Percentiles rank a stretch among this genome's conserved stretches.
These are phyloP conservation scores for Colossoma macropomum DNA, from an alignment of 2,113 vertebrate genomes.

Conservation along the genomic window DNA sequence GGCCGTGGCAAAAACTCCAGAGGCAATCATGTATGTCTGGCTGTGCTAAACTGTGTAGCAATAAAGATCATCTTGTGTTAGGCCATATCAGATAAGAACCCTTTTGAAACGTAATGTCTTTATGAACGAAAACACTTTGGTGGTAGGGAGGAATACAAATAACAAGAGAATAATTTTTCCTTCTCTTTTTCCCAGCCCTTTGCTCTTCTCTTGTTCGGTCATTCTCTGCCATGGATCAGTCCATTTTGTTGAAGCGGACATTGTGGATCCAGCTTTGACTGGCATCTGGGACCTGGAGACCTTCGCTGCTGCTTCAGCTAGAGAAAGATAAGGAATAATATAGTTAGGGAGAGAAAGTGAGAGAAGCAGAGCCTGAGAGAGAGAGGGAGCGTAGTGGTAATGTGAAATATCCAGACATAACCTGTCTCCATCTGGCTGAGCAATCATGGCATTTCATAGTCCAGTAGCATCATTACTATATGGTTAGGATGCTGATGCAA, in stretches of 20 bases:
- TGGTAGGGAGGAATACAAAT: background rate
- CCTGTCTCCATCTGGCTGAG: slow-evolving; percentile 76
- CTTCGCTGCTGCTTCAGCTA: slow-evolving; percentile 75
- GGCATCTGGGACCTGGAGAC: slow-evolving; percentile 82
- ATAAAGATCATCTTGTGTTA: slow-evolving; percentile 63
- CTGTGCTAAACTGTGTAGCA: slow-evolving; percentile 72
- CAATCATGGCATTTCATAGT: slow-evolving; percentile 97
- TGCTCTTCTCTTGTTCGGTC: slow-evolving; percentile 1
- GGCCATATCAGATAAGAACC: slow-evolving; percentile 73
- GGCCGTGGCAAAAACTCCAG: slow-evolving; percentile 67
- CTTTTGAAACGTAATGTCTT: slow-evolving; percentile 71
- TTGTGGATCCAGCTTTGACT: slow-evolving; percentile 77
- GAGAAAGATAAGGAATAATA: slow-evolving; percentile 30
- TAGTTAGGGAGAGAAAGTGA: slow-evolving; percentile 17
- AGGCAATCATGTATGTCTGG: slow-evolving; percentile 75
- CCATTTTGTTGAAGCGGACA: slow-evolving; percentile 79
- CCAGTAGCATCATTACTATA: slow-evolving; percentile 98
- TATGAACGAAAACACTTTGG: slow-evolving; percentile 21
- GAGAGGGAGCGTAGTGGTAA: slow-evolving; percentile 64
- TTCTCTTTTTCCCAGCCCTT: background rate
- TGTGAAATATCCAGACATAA: slow-evolving; percentile 77
- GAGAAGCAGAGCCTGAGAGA: background rate
- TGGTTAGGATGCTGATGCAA: slow-evolving; percentile 88
- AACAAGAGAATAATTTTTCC: slow-evolving; percentile 27
- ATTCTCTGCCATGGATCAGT: slow-evolving; percentile 72